phyloP scores from a whole-genome alignment of 2,113 vertebrate genomes.

The Eolophus roseicapilla region DNA sequence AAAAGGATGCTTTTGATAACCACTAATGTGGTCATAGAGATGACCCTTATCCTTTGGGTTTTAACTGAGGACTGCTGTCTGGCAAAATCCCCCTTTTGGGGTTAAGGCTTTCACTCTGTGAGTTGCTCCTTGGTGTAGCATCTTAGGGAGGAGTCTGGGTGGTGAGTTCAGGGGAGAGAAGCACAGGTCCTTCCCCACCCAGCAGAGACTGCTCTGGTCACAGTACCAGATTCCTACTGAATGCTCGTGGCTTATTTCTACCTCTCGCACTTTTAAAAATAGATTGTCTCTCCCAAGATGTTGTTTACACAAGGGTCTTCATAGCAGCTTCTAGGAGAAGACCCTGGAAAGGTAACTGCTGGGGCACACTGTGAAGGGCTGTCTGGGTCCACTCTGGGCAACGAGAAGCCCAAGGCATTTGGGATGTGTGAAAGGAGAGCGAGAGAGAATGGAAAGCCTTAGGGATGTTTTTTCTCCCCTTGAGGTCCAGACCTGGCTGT shows the following conservation, averaged over 20 bases:
- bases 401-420: not conserved
- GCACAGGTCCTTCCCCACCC: not conserved
- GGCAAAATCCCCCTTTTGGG: not conserved
- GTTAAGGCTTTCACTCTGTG: not conserved
- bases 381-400: not conserved
- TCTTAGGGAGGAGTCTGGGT: not conserved
- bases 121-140: not conserved
- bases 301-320: slow-evolving; percentile 67
- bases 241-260: slow-evolving; percentile 59
- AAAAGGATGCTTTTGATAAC: not conserved
- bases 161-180: not conserved
- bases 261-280: slow-evolving; percentile 70
- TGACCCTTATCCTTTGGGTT: not conserved
- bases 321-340: slow-evolving; percentile 69
- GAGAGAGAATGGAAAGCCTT: not conserved
- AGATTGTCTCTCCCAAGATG: slow-evolving; percentile 63
- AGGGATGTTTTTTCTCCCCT: not conserved
- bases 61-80: not conserved
- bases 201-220: not conserved
- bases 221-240: slow-evolving; percentile 18
- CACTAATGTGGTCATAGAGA: not conserved
- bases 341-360: slow-evolving; percentile 63
- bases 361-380: slow-evolving; percentile 28
- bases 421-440: not conserved
- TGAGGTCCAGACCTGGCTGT: not conserved